A percentile compares a stretch with the other conserved stretches of the same genome.
phyloP scores from a whole-genome alignment of 2,113 vertebrate species.

The Crotalus tigris region DNA sequence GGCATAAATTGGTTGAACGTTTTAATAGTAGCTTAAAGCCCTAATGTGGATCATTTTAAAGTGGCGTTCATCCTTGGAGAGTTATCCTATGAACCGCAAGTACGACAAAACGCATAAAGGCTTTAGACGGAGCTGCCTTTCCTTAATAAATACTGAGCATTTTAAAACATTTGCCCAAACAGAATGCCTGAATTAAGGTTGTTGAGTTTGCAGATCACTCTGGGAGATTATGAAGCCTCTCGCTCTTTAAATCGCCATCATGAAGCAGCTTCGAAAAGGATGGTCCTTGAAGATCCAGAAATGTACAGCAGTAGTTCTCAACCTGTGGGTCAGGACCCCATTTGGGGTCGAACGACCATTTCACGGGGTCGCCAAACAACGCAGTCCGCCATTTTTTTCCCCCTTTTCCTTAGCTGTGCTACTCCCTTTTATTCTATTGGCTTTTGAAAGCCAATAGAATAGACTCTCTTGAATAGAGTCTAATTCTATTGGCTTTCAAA shows the following conservation, averaged over 20 bases:
- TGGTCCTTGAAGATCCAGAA: neutral
- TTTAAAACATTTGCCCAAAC: constrained; percentile 6
- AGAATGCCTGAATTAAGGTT: neutral
- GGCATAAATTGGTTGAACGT: constrained; percentile 78
- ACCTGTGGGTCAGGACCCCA: too few relatives aligned
- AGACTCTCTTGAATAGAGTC: too few relatives aligned
- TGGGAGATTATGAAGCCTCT: neutral
- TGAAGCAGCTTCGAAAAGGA: neutral
- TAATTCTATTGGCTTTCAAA: too few relatives aligned
- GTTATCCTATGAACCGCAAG: constrained; percentile 65
- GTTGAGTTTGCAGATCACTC: neutral
- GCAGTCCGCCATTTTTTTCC: too few relatives aligned
- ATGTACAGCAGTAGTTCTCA: too few relatives aligned
- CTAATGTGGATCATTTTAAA: constrained; percentile 80
- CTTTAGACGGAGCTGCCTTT: constrained; percentile 18
- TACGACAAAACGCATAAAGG: constrained; percentile 35
- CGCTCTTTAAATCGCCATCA: neutral
- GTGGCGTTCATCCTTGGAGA: constrained; percentile 75
- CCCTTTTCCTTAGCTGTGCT: too few relatives aligned
- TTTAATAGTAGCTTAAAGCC: constrained; percentile 83
- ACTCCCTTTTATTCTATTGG: too few relatives aligned
- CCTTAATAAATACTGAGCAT: constrained; percentile 11
- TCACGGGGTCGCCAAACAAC: too few relatives aligned
- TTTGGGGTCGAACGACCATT: too few relatives aligned
- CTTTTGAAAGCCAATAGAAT: too few relatives aligned